A percentile compares a stretch with the other conserved stretches of the same genome.
These are phyloP conservation scores for Lepidochrysops patricia DNA, from an alignment of 2,888 invertebrate species.

Conservation along the genomic window DNA sequence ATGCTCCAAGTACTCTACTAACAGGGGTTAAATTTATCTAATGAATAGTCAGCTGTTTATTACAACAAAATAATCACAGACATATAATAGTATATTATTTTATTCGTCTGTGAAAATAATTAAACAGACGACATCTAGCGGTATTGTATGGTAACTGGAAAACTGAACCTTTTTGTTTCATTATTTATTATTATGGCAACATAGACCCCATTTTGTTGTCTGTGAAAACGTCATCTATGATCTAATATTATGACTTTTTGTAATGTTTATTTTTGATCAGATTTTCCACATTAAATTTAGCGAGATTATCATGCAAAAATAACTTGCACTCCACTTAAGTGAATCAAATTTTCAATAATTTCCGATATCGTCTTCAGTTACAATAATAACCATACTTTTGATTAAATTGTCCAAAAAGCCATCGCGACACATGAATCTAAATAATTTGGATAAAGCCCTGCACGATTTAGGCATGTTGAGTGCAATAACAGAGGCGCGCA, in stretches of 20 bases:
- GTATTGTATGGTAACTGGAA: too few relatives aligned
- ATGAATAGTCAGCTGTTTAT: too few relatives aligned
- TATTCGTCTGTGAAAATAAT: too few relatives aligned
- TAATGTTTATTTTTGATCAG: slow-evolving; percentile 66
- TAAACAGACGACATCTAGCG: too few relatives aligned
- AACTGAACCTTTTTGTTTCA: too few relatives aligned
- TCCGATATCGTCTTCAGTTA: not conserved
- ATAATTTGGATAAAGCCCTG: slow-evolving; percentile 74
- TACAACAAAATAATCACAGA: too few relatives aligned
- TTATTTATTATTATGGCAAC: not conserved
- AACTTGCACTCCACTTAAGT: slow-evolving; percentile 40
- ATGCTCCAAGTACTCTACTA: too few relatives aligned
- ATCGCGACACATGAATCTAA: slow-evolving; percentile 53
- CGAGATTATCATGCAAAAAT: slow-evolving; percentile 28
- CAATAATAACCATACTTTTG: not conserved
- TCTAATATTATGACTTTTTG: slow-evolving; percentile 61
- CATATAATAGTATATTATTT: not conserved
- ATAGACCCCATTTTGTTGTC: not conserved
- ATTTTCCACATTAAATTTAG: slow-evolving; percentile 49
- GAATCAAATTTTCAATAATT: slow-evolving; percentile 35
- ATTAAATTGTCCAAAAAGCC: not conserved
- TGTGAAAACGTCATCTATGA: slow-evolving; percentile 28
- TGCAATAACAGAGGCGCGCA: slow-evolving; percentile 72
- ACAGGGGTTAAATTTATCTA: too few relatives aligned
- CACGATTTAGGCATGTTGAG: slow-evolving; percentile 77